Base-by-base conservation (phyloP, 2,797 vertebrate genomes). In the Acrossocheilus fasciatus region DNA sequence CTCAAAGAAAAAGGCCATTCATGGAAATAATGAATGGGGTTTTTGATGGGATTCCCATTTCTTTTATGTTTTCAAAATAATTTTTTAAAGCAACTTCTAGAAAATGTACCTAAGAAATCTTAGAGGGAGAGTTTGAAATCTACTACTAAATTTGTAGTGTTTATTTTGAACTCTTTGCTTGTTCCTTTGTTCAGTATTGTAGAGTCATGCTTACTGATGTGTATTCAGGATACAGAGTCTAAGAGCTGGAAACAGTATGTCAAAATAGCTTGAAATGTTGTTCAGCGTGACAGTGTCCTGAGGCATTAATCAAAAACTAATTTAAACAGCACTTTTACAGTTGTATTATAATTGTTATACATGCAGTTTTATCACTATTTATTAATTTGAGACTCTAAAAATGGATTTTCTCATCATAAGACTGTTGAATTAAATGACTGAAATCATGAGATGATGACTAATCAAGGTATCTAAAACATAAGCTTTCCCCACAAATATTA, bases 271-370 rank as follows among this genome's bases (percentile, higher is more conserved):
- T 54, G 18, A 76, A 54, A 76, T 76, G 11, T 76, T 23, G 18
- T 76, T 54, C 5, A 54, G 47, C 23, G 74, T 76, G 74, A 76
- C 73, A 54, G 62, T 76, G 17, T 76, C 10, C 74, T 36, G 74
- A 20, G 2, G 50, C 50, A 54, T 36, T 34, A 0, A 20, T 52
- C 26, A 20, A 52, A 52, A 75, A 75, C 4, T 18, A 75, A 8
- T 52, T 34, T 11, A 30, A 74, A 75, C 17, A 18, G 0, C 8
- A 34, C 15, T 18, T 74, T 34, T 50, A 30, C 23, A 26, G 41
- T 45, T 43, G n/a, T 20, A 11, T 75, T 75, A 34, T 18, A 34
- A 50, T 74, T 74, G 26, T 74, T 17, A 30, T 10, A 1, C 15
- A 50, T 18, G 2, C 17, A 6, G 73, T 20, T 75, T 74, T 12